Evolutionary conservation across 2,113 vertebrate genomes (phyloP), one percentile per base, ranked within the genome.

Genomic region (Platichthys stellatus): DNA sequence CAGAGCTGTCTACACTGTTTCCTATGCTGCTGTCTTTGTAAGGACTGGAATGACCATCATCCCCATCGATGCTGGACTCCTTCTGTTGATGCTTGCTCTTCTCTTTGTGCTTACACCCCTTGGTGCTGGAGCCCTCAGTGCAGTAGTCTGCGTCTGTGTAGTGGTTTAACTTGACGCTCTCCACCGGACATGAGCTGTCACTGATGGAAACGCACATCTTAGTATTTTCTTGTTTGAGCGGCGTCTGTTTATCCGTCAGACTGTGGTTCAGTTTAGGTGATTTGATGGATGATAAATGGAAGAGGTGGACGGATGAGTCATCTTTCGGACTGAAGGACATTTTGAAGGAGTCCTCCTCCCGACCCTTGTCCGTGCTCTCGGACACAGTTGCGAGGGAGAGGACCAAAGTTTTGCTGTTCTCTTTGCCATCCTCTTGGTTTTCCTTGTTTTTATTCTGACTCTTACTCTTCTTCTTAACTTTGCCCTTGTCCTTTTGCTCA

Each of bases 361-460:
- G 81, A 73, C 84, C 92, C 83, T 95, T 97, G 31, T 99, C 98
- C 72, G 95, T 90, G 78, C 93, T 95, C 69, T 99, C 98, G 0
- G 96, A 92, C 70, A 93, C 86, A 3, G 95, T 89, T 9, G 94
- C 92, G 1, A 95, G 82, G 23, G 94, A 93, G 62, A 96, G 89
- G 73, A 95, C 96, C 68, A 96, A 80, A 5, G 95, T 86, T 93
- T 97, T 97, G 40, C 96, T 92, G 84, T 98, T 98, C 92, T 99
- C 98, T 88, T 97, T 97, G 17, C 95, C 95, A 0, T 97, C 96
- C 88, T 98, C 97, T 81, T 99, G 97, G 88, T 99, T 99, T 78
- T 99, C 97, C 91, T 99, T 99, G 90, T 99, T 99, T 95, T 98
- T 98, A 83, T 95, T 98, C 86, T 97, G 97, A 80, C 96, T 98